A percentile compares a stretch with the other conserved stretches of the same genome.
Conservation (phyloP, 2,888 invertebrate genomes). For the Rhynchonema sp. region DNA sequence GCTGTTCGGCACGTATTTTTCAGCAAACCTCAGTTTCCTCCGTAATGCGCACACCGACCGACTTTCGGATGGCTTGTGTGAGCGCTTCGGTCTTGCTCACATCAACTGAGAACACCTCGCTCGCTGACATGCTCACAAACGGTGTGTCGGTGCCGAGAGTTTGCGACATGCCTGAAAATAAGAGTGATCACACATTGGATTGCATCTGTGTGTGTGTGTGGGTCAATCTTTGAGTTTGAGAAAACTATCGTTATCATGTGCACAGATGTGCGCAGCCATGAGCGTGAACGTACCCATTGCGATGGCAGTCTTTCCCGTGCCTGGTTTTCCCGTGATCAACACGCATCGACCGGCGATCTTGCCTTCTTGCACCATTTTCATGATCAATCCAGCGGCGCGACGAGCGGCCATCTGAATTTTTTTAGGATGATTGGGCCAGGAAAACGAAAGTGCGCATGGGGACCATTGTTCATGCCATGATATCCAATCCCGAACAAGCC, state of each 20-base stretch:
- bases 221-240: too few relatives aligned
- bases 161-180: background rate
- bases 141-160: conserved; percentile 83
- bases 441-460: background rate
- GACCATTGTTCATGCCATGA: background rate
- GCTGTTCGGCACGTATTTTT: too few relatives aligned
- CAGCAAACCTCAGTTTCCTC: conserved; percentile 35
- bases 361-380: conserved; percentile 95
- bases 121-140: conserved; percentile 93
- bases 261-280: too few relatives aligned
- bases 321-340: conserved; percentile 37
- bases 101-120: conserved; percentile 91
- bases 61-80: conserved; percentile 79
- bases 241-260: too few relatives aligned
- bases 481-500: background rate
- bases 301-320: conserved; percentile 76
- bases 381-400: conserved; percentile 75
- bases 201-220: too few relatives aligned
- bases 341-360: conserved; percentile 90
- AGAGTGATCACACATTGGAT: too few relatives aligned
- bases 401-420: conserved; percentile 51
- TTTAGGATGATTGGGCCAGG: background rate
- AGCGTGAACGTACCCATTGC: conserved; percentile 67
- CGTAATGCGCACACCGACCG: conserved; percentile 83
- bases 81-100: conserved; percentile 98